phyloP scores from a whole-genome alignment of 2,888 invertebrate genomes.

The Dynastes grantii region DNA sequence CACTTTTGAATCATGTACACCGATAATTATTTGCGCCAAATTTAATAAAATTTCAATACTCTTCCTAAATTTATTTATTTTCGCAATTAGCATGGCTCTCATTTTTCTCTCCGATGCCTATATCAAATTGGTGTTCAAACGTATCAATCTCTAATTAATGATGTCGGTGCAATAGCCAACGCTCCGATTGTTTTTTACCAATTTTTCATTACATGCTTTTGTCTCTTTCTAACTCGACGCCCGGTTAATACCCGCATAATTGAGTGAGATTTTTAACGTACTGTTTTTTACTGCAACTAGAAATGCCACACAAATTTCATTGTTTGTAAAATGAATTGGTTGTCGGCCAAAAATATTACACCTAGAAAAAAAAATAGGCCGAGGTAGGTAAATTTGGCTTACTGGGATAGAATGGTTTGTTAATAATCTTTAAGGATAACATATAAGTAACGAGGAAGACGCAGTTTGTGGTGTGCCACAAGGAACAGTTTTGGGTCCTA shows the following conservation, averaged over 20 bases:
- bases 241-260: slow-evolving; percentile 51
- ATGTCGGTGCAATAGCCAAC: slow-evolving; percentile 53
- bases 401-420: not conserved
- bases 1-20: too few relatives aligned
- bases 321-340: slow-evolving; percentile 51
- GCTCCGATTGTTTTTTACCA: slow-evolving; percentile 55
- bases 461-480: too few relatives aligned
- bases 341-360: not conserved
- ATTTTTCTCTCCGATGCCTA: slow-evolving; percentile 6
- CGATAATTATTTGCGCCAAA: too few relatives aligned
- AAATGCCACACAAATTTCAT: slow-evolving; percentile 52
- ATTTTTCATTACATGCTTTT: slow-evolving; percentile 54
- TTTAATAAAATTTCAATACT: not conserved
- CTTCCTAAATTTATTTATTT: slow-evolving; percentile 3
- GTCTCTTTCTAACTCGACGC: not conserved
- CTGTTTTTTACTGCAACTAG: slow-evolving; percentile 47
- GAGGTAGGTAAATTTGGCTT: not conserved
- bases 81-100: slow-evolving; percentile 28
- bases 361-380: not conserved
- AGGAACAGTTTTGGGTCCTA: too few relatives aligned
- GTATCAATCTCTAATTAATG: slow-evolving; percentile 53
- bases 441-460: too few relatives aligned
- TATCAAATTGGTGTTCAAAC: slow-evolving; percentile 4
- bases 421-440: too few relatives aligned
- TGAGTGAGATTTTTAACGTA: slow-evolving; percentile 54